These are phyloP conservation scores for Oreochromis spilurus DNA, from an alignment of 2,113 vertebrate species.

Conservation along the genomic window DNA sequence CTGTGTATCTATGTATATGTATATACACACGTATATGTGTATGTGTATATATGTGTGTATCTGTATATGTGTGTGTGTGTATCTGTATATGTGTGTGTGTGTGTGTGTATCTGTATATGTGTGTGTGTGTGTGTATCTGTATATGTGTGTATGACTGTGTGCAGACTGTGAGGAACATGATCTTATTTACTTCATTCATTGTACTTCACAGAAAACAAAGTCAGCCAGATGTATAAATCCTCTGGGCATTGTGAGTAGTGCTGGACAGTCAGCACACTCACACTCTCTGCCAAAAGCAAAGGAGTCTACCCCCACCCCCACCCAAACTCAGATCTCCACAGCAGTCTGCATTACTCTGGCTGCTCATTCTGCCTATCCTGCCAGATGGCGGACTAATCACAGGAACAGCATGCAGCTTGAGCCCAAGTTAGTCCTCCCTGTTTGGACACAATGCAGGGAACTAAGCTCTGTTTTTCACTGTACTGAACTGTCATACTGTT, in stretches of 20 bases:
- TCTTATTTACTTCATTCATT: constrained; percentile 10
- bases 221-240: constrained; percentile 38
- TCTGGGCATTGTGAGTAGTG: not conserved
- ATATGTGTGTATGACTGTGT: not conserved
- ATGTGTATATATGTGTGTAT: fast-evolving
- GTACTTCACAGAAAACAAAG: not conserved
- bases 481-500: constrained; percentile 29
- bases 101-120: too few relatives aligned
- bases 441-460: constrained; percentile 54
- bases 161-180: not conserved
- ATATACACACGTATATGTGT: too few relatives aligned
- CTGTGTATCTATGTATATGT: too few relatives aligned
- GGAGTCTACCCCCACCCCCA: constrained; percentile 19
- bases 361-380: constrained; percentile 42
- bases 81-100: fast-evolving
- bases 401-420: constrained; percentile 65
- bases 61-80: fast-evolving
- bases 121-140: too few relatives aligned
- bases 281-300: constrained; percentile 38
- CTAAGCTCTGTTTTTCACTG: constrained; percentile 45
- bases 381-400: constrained; percentile 78
- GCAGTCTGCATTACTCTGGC: constrained; percentile 45
- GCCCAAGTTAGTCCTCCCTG: constrained; percentile 55
- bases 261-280: constrained; percentile 15
- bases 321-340: constrained; percentile 37